Conservation (phyloP, 2,113 vertebrate species). For the Lota lota region DNA sequence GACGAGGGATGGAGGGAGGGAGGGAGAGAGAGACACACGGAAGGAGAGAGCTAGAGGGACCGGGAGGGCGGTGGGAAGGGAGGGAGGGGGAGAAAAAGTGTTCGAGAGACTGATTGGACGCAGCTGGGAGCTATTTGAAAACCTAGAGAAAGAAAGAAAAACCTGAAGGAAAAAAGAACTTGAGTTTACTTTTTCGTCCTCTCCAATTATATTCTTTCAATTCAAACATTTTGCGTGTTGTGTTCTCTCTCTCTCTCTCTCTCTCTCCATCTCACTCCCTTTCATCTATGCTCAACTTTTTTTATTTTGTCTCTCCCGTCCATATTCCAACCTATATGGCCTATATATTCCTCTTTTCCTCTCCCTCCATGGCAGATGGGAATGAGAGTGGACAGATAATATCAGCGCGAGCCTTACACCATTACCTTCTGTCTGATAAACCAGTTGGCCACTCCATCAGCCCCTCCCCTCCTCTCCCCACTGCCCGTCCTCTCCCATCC, state of each 20-base stretch:
- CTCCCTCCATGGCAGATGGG: slow-evolving; percentile 46
- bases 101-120: slow-evolving; percentile 39
- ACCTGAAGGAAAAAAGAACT: slow-evolving; percentile 19
- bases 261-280: slow-evolving; percentile 18
- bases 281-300: background rate
- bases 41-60: no score
- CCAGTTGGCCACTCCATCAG: slow-evolving; percentile 56
- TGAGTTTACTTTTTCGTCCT: slow-evolving; percentile 7
- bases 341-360: slow-evolving; percentile 35
- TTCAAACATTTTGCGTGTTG: slow-evolving; percentile 17
- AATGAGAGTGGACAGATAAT: slow-evolving; percentile 62
- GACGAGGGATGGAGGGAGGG: background rate
- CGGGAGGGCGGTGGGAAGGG: background rate
- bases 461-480: slow-evolving; percentile 47
- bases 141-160: slow-evolving; percentile 8
- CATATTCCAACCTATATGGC: background rate
- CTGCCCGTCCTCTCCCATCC: background rate
- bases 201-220: slow-evolving; percentile 12
- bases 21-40: no score
- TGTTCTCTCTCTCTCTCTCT: slow-evolving; percentile 26
- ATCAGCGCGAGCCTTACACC: slow-evolving; percentile 60
- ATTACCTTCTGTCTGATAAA: slow-evolving; percentile 71
- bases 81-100: slow-evolving; percentile 10
- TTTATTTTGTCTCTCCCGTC: background rate
- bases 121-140: slow-evolving; percentile 45